phyloP scores from a whole-genome alignment of 2,797 vertebrate genomes.

The Lycodopsis pacificus region DNA sequence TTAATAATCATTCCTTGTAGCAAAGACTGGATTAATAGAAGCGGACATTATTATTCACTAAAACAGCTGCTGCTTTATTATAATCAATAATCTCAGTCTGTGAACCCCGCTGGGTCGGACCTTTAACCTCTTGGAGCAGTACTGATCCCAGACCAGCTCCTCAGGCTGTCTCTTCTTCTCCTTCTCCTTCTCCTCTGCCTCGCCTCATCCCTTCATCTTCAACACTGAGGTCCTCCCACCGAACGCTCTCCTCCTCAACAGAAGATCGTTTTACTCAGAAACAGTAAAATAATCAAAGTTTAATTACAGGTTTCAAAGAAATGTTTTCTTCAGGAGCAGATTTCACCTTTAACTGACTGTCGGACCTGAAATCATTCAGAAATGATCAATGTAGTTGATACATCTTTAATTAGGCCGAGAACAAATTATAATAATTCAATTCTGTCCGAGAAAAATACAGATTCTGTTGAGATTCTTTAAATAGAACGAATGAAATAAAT shows the following conservation, averaged over 20 bases:
- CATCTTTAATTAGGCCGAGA: too few species aligned
- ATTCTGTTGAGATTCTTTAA: background rate
- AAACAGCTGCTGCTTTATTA: background rate
- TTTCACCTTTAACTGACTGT: too few species aligned
- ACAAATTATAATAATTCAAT: too few species aligned
- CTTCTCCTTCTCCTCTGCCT: conserved; percentile 47
- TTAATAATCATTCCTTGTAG: background rate
- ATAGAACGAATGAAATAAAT: background rate
- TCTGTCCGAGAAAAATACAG: too few species aligned
- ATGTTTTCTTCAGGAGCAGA: too few species aligned
- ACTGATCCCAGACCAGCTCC: conserved; percentile 24
- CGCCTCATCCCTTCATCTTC: conserved; percentile 12
- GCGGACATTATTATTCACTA: background rate
- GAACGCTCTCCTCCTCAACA: background rate
- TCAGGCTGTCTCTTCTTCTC: conserved; percentile 48
- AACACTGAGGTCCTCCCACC: conserved; percentile 28
- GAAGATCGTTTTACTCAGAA: background rate
- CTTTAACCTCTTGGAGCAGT: conserved; percentile 16
- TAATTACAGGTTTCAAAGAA: background rate
- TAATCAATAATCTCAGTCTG: background rate
- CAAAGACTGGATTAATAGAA: background rate
- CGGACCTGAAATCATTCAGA: background rate
- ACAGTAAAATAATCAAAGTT: background rate
- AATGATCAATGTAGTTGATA: background rate
- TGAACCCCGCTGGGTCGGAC: conserved; percentile 16